Percentiles rank a stretch among this genome's conserved stretches.
Conservation (phyloP, 2,797 vertebrate genomes). For the Pelodytes ibericus region DNA sequence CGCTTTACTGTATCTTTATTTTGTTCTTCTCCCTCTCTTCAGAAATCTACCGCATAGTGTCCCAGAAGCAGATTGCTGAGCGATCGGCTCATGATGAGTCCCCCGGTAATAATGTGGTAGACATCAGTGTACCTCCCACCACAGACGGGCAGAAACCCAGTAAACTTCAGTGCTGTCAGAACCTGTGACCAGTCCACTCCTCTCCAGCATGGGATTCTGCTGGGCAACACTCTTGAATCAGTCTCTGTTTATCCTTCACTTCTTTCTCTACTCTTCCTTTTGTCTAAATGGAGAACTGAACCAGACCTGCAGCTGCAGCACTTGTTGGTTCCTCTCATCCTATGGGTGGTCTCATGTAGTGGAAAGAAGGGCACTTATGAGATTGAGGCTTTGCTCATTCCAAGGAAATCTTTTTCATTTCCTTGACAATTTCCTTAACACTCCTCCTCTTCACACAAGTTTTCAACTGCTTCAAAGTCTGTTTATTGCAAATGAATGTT, state of each 20-base stretch:
- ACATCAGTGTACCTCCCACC: slow-evolving; percentile 96
- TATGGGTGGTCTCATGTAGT: background rate
- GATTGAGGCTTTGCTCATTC: background rate
- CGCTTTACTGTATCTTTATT: too few species aligned
- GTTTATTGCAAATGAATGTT: background rate
- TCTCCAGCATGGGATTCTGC: slow-evolving; percentile 26
- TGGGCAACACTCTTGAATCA: background rate
- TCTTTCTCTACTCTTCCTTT: slow-evolving; percentile 13
- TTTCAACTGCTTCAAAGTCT: background rate
- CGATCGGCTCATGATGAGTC: slow-evolving; percentile 93
- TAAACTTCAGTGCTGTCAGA: slow-evolving; percentile 98
- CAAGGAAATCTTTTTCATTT: background rate
- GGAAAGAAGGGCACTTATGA: background rate
- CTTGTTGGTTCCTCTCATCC: background rate
- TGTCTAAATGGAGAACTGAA: background rate
- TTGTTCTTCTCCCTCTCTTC: too few species aligned
- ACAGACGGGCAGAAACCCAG: slow-evolving; percentile 91
- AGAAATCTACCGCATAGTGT: slow-evolving; percentile 98
- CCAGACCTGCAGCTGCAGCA: slow-evolving; percentile 53
- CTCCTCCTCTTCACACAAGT: slow-evolving; percentile 4
- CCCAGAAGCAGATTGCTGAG: slow-evolving; percentile 96
- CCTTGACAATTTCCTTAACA: background rate
- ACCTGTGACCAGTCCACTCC: slow-evolving; percentile 82
- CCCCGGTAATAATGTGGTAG: slow-evolving; percentile 95
- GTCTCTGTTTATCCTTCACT: slow-evolving; percentile 1